Evolutionary conservation across 2,113 vertebrate genomes (phyloP), one percentile per base, ranked within the genome.

Genomic region (Lonchura striata): DNA sequence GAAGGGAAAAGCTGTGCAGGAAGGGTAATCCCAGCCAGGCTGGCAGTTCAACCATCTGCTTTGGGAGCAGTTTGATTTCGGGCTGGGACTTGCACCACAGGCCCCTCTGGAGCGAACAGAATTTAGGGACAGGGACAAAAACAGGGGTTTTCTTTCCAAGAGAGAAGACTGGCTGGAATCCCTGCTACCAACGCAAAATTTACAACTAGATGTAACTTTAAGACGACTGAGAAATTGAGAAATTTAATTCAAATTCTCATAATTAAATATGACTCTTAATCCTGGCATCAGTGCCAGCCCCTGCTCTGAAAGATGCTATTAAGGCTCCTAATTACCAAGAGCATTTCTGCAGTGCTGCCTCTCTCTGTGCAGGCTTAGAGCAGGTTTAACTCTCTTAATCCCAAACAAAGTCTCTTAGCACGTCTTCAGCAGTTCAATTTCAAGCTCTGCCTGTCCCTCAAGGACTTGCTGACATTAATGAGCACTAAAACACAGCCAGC

Each of bases 381-480:
- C 81, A 94, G 94, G 91, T 95, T 97, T 97, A 96, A 87, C 81
- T 90, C 92, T 93, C 94, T 82, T 96, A 96, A 95, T 96, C 94
- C 94, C 69, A 89, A 91, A 84, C 65, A 84, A 95, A 92, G 81
- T 94, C 93, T 96, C 90, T 95, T 86, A 65, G 90, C 79, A 56
- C 33, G 3, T 88, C 95, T 71, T 52, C 85, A 91, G 66, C 21
- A 83, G 90, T 81, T 87, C 78, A 64, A 33, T 92, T 95, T 79
- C 95, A 71, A 96, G 95, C 94, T 91, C 90, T 94, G 95, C 90
- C 83, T 27, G 86, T 92, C 90, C 93, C 94, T 68, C 83, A 91
- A 91, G 95, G 94, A 88, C 86, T 61, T 53, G 65, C 80, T 82
- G 64, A 69, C 46, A 37, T 92, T 95, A 94, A 95, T 89, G 92